phyloP scores from a whole-genome alignment of 2,113 vertebrate species.

The Mus pahari region DNA sequence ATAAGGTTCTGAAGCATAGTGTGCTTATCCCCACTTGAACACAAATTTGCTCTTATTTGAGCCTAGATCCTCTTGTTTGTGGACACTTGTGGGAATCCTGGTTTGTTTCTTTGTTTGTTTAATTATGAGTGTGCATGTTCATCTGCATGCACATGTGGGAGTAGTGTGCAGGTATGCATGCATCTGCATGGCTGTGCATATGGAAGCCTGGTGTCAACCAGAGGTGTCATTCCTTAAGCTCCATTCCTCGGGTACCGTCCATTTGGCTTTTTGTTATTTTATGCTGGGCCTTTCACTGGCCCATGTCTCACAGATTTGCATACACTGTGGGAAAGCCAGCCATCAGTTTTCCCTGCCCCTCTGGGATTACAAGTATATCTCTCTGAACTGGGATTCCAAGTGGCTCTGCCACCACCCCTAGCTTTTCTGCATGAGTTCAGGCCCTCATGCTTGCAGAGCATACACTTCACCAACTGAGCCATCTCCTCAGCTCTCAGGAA shows the following conservation, averaged over 20 bases:
- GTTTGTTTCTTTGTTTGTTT: not conserved
- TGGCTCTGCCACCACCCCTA: not conserved
- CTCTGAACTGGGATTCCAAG: not conserved
- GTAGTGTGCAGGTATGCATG: too few species aligned
- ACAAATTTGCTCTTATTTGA: not conserved
- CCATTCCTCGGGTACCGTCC: not conserved
- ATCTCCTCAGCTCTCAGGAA: not conserved
- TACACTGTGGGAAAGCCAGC: not conserved
- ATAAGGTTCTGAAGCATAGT: not conserved
- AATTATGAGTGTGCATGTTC: not conserved
- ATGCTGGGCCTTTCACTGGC: not conserved
- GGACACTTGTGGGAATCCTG: not conserved
- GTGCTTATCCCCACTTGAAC: not conserved
- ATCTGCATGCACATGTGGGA: not conserved
- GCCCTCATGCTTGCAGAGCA: not conserved
- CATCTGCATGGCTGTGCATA: not conserved
- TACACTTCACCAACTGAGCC: not conserved
- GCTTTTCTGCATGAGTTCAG: not conserved
- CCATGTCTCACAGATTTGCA: not conserved
- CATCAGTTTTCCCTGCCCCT: too few species aligned
- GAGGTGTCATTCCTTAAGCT: not conserved
- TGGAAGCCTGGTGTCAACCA: not conserved
- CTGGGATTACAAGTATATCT: too few species aligned
- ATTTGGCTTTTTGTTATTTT: not conserved
- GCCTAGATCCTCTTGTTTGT: not conserved